Base-by-base conservation (phyloP, 2,797 vertebrate genomes). In the Falco concolor region DNA sequence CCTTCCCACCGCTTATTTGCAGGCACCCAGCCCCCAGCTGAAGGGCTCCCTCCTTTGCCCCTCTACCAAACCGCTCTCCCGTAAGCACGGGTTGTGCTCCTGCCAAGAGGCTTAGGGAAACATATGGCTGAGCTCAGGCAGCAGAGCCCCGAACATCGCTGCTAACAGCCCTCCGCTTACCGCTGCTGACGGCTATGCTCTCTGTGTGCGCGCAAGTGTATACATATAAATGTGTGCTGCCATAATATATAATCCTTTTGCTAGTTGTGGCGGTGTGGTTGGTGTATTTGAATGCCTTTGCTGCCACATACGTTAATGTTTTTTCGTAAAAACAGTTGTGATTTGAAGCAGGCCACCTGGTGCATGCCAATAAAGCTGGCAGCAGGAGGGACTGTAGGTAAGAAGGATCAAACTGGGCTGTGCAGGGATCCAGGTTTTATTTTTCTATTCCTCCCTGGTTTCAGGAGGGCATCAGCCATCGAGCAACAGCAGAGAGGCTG, bases 81-180 rank as follows among this genome's bases (percentile, higher is more conserved):
- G 0, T 18, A 8, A 32, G 57, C 56, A 3, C 0, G 6, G 1
- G 2, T 5, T 5, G 69, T 25, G 75, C 36, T 56, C 80, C 80
- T 2, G 5, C 75, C 1, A 3, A 60, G 75, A 27, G 69, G 80
- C 69, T 88, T 20, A 52, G 64, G 38, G 64, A 30, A 65, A 18
- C 75, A n/a, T 3, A 27, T 7, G 64, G 69, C 52, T 4, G 54
- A 60, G 61, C 77, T 75, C 56, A 19, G 44, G 45, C 61, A 32
- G 49, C 22, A 24, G 38, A 73, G 68, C 68, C n/a, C 23, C 6
- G n/a, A 18, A 4, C 59, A 3, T 30, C 3, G 2, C 42, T 9
- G 44, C 36, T 73, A 9, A 8, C 53, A 16, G 40, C 6, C 32
- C 61, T 24, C 27, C 1, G 3, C 65, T 24, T 12, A 3, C 12